Evolutionary conservation across 1,140 invertebrate genomes (phyloP).

Genomic region (Triops longicaudatus): DNA sequence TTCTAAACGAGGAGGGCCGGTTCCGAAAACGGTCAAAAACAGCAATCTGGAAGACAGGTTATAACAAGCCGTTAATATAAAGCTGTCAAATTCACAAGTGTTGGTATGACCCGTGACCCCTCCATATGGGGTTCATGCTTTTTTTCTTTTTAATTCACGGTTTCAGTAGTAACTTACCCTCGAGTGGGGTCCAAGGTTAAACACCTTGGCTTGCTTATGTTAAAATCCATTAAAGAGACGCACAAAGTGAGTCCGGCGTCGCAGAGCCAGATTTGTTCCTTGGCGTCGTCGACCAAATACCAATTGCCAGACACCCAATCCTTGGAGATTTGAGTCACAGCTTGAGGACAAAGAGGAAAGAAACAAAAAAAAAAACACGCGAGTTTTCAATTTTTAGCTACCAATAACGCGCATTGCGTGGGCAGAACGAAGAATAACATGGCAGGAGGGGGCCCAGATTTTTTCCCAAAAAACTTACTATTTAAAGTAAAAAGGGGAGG

Average conservation of each 20-base stretch:
- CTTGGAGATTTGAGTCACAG: slow-evolving; percentile 59
- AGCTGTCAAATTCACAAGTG: slow-evolving; percentile 5
- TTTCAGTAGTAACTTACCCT: slow-evolving; percentile 44
- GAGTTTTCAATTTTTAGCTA: not conserved
- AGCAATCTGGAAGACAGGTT: slow-evolving; percentile 45
- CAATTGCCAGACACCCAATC: slow-evolving; percentile 80
- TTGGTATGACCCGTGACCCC: not conserved
- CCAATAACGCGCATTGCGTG: not conserved
- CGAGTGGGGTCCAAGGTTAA: slow-evolving; percentile 70
- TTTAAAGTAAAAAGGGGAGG: slow-evolving; percentile 49
- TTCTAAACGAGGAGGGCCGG: slow-evolving; percentile 49
- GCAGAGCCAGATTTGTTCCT: slow-evolving; percentile 63
- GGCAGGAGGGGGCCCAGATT: not conserved
- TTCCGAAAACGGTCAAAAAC: slow-evolving; percentile 69
- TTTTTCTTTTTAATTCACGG: not conserved
- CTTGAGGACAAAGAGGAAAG: slow-evolving; percentile 38
- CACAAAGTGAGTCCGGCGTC: slow-evolving; percentile 52
- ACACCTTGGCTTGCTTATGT: slow-evolving; percentile 61
- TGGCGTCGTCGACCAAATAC: slow-evolving; percentile 70
- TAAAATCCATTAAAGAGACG: slow-evolving; percentile 58
- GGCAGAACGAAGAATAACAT: not conserved
- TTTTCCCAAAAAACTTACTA: slow-evolving; percentile 39
- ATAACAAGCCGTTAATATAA: slow-evolving; percentile 22
- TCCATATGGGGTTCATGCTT: not conserved
- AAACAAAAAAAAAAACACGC: slow-evolving; percentile 21